A percentile compares a stretch with the other conserved stretches of the same genome.
Evolutionary conservation across 2,888 invertebrate genomes (phyloP).

Genomic region (Peribatodes rhomboidaria): DNA sequence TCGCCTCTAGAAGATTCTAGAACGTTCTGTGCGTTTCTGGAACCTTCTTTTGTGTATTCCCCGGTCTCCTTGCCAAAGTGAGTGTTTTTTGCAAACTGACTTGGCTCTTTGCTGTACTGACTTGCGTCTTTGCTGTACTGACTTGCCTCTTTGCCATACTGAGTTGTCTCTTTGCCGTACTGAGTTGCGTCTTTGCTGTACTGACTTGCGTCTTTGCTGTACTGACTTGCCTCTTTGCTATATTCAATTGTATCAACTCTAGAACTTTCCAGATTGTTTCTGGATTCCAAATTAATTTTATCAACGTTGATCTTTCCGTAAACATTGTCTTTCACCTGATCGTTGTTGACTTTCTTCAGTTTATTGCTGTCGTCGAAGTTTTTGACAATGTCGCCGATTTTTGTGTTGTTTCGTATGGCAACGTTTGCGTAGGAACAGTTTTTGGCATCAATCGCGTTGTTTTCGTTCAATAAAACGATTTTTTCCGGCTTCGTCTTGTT

Average conservation of each 20-base stretch:
- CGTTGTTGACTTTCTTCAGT: constrained; percentile 78
- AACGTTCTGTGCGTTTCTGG: constrained; percentile 25
- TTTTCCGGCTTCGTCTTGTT: constrained; percentile 79
- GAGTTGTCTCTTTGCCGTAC: constrained; percentile 4
- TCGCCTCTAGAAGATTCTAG: constrained; percentile 35
- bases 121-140: constrained; percentile 6
- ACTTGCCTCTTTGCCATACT: constrained; percentile 14
- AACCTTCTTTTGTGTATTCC: constrained; percentile 21
- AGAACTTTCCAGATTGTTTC: constrained; percentile 28
- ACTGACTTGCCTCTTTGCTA: constrained; percentile 10
- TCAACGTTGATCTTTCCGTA: constrained; percentile 77
- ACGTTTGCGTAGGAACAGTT: constrained; percentile 78
- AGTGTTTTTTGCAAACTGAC: constrained; percentile 1
- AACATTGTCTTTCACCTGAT: constrained; percentile 74
- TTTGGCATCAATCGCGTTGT: constrained; percentile 72
- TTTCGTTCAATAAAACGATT: constrained; percentile 57
- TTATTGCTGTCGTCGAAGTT: constrained; percentile 80
- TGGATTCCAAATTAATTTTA: constrained; percentile 39
- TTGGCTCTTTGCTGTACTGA: constrained; percentile 1
- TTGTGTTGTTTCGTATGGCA: constrained; percentile 73
- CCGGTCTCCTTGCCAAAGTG: constrained; percentile 1
- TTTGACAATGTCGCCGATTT: constrained; percentile 80
- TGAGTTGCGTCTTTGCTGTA: constrained; percentile 5
- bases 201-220: constrained; percentile 7
- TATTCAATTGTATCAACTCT: constrained; percentile 21